A percentile compares a stretch with the other conserved stretches of the same genome.
Evolutionary conservation across 2,888 invertebrate genomes (phyloP).

Genomic region (Chalcosyrphus nemorum): DNA sequence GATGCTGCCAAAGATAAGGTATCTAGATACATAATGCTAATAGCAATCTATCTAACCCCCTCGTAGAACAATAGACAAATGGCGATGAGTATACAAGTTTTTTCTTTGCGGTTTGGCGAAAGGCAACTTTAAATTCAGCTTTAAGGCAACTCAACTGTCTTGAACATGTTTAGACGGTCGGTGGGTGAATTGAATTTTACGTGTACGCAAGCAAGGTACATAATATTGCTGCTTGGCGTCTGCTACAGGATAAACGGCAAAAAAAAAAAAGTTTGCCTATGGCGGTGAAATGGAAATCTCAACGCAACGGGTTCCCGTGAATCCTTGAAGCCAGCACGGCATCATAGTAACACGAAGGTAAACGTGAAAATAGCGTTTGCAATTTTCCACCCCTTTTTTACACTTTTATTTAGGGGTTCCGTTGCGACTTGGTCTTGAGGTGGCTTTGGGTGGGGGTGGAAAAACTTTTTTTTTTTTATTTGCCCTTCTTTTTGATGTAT

Average conservation of each 20-base stretch:
- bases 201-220: conserved; percentile 9
- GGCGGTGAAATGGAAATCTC: conserved; percentile 49
- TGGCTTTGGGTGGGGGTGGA: not conserved
- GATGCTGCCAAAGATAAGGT: conserved; percentile 68
- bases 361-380: conserved; percentile 41
- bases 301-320: conserved; percentile 31
- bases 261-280: conserved; percentile 57
- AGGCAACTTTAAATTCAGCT: conserved; percentile 30
- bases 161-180: conserved; percentile 13
- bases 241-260: conserved; percentile 17
- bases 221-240: not conserved
- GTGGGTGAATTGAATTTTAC: conserved; percentile 52
- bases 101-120: conserved; percentile 25
- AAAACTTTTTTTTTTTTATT: conserved; percentile 53
- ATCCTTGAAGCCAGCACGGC: conserved; percentile 51
- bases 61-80: conserved; percentile 36
- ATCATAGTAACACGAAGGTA: conserved; percentile 50
- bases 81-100: conserved; percentile 15
- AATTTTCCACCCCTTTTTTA: conserved; percentile 52
- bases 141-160: conserved; percentile 33
- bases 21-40: conserved; percentile 63
- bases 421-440: conserved; percentile 24
- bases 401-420: conserved; percentile 28
- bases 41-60: conserved; percentile 61
- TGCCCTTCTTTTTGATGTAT: conserved; percentile 55